Base-by-base conservation (phyloP, 2,888 invertebrate species). In the Rhamnusium bicolor region DNA sequence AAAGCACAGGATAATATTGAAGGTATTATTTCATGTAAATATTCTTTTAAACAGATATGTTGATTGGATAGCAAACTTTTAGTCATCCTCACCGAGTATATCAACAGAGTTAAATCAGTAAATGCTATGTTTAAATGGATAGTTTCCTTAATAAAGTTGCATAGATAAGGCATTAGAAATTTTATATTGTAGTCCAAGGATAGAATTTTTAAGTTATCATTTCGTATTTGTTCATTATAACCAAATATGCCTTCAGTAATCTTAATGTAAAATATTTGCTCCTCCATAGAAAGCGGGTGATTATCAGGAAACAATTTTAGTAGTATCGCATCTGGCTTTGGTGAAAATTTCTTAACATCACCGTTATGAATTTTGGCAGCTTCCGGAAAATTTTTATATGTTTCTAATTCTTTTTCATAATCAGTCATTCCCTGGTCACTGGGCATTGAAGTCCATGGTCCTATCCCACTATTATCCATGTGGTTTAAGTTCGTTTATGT, bases 391-490 rank as follows among this genome's bases (percentile, higher is more conserved):
- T 51, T 67, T 10, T 49, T 32, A 49, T 73, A 71, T 32, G 61
- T 53, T 47, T 78, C 72, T 21, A 71, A 24, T 49, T 72, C 74
- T 67, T 65, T 69, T 62, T 69, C 47, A 65, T 73, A 73, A 19
- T 69, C 72, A 7, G 74, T 71, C 73, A 66, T 60, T 46, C 5
- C 49, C 40, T 58, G 87, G 90, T 65, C 87, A 96, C 97, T 69
- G 8, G 14, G 1, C 49, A 7, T 18, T 16, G 40, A 7, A 8
- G 18, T 29, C 40, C 16, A 10, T 12, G 7, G 2, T 8, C 10
- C 18, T 29, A 14, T 16, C 14, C 7, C 27, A 6, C n/a, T n/a
- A n/a, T 24, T 6, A 29, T 60, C 40, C 40, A 40, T 60, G n/a
- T n/a, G n/a, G n/a, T 12, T 32, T 60, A 19, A 1, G 0, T 27